phyloP scores from a whole-genome alignment of 2,797 vertebrate genomes.

The Scomberomorus guttatus region DNA sequence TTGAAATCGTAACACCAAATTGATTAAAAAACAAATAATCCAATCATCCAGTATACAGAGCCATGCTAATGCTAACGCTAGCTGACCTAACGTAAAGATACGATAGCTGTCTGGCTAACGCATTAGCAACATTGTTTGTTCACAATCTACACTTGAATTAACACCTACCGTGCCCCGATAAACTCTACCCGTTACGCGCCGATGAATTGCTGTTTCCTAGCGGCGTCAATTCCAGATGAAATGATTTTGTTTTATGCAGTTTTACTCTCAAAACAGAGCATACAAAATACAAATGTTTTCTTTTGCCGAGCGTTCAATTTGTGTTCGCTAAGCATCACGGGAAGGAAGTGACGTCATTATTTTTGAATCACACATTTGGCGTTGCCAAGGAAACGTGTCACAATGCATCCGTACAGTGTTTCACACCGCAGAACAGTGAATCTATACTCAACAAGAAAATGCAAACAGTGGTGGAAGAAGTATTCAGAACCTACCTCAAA shows the following conservation, averaged over 20 bases:
- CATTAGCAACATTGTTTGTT: conserved; percentile 74
- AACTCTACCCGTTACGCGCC: neutral
- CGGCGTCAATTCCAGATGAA: neutral
- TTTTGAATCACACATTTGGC: conserved; percentile 80
- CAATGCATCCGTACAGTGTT: neutral
- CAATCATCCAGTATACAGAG: neutral
- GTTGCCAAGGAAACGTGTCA: conserved; percentile 79
- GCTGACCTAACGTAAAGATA: conserved; percentile 20
- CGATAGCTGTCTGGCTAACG: conserved; percentile 68
- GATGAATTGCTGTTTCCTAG: neutral
- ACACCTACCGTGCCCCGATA: conserved; percentile 51
- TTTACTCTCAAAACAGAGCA: conserved; percentile 36
- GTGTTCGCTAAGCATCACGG: conserved; percentile 79
- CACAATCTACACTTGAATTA: conserved; percentile 29
- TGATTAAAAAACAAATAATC: neutral
- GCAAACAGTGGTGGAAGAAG: too few relatives aligned
- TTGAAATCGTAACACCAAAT: neutral
- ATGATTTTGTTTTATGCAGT: conserved; percentile 4
- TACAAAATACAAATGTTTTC: conserved; percentile 66
- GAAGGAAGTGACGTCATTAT: conserved; percentile 71
- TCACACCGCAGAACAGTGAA: too few relatives aligned
- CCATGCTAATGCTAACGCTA: conserved; percentile 60
- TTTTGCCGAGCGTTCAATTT: conserved; percentile 69
- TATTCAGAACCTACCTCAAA: too few relatives aligned
- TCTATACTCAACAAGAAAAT: too few relatives aligned